phyloP scores from a whole-genome alignment of 2,888 invertebrate genomes.

The Dryococelus australis region DNA sequence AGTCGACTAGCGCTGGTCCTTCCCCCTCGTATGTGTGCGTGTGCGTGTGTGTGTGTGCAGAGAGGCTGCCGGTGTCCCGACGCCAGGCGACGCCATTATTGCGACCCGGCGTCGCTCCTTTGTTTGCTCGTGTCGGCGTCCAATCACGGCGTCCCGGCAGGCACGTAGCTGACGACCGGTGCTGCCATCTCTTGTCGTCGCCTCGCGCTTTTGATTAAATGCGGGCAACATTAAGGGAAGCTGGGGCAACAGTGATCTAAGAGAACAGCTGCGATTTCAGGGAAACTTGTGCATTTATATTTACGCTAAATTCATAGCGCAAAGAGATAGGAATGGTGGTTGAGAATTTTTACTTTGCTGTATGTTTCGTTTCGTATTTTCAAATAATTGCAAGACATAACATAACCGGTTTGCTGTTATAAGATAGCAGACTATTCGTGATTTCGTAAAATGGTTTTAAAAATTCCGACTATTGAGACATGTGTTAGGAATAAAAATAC shows the following conservation, averaged over 20 bases:
- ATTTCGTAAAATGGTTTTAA: no score
- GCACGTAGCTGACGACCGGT: conserved; percentile 25
- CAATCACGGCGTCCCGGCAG: neutral
- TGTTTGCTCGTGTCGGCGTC: conserved; percentile 13
- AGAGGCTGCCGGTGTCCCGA: neutral
- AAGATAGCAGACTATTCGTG: no score
- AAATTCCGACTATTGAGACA: no score
- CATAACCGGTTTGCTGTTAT: no score
- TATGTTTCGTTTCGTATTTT: no score
- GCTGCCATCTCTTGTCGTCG: conserved; percentile 27
- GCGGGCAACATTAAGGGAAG: neutral
- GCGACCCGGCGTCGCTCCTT: conserved; percentile 21
- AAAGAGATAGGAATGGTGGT: no score
- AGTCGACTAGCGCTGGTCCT: neutral
- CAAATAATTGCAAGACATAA: no score
- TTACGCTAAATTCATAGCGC: no score
- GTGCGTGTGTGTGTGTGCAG: no score
- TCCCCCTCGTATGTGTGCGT: neutral
- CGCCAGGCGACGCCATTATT: conserved; percentile 26
- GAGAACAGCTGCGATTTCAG: neutral
- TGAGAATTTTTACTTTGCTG: no score
- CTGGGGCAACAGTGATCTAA: neutral
- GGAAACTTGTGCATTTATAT: no score
- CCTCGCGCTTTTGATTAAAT: conserved; percentile 23
- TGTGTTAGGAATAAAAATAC: no score